Evolutionary conservation across 2,113 vertebrate species (phyloP).

Genomic region (Aegypius monachus): DNA sequence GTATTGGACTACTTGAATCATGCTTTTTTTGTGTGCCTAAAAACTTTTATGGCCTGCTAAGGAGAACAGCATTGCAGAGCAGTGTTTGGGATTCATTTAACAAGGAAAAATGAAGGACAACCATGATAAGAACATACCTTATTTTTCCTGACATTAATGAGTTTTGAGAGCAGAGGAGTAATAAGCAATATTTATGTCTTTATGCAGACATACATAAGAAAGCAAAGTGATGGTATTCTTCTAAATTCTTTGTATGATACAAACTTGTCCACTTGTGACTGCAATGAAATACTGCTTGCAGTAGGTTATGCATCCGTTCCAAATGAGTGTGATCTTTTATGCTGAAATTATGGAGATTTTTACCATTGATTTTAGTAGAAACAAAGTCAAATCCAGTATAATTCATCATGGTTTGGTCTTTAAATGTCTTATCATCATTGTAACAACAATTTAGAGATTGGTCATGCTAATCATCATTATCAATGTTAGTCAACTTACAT

Average conservation of each 20-base stretch:
- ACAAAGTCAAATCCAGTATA: background rate
- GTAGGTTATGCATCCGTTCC: background rate
- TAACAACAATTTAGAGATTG: background rate
- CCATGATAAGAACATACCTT: background rate
- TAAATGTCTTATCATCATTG: background rate
- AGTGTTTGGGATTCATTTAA: background rate
- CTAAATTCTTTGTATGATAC: background rate
- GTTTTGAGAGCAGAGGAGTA: background rate
- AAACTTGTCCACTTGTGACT: background rate
- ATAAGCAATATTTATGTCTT: background rate
- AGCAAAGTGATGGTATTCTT: background rate
- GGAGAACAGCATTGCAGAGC: background rate
- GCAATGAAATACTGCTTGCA: background rate
- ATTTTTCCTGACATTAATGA: background rate
- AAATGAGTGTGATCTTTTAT: background rate
- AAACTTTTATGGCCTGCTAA: background rate
- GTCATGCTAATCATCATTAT: background rate
- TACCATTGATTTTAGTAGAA: background rate
- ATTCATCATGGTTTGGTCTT: background rate
- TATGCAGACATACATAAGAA: background rate
- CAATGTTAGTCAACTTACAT: background rate
- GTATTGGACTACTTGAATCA: background rate
- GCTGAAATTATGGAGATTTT: background rate
- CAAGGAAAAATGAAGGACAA: background rate
- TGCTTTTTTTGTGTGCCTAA: background rate